These are phyloP conservation scores for Anomalospiza imberbis DNA, from an alignment of 2,797 vertebrate species.

Conservation along the genomic window DNA sequence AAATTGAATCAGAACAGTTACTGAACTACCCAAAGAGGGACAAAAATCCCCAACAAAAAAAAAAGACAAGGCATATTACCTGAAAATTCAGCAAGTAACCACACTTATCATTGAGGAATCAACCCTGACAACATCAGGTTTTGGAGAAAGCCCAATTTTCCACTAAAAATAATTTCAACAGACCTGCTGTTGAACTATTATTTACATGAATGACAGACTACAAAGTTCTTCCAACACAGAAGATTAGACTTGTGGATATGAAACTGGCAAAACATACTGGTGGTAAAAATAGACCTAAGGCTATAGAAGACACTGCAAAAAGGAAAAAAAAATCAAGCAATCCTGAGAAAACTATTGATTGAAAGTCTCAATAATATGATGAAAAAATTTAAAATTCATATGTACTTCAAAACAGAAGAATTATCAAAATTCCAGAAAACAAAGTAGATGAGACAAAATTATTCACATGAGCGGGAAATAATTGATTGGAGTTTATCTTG, in stretches of 20 bases:
- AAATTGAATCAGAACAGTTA: background rate
- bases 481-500: background rate
- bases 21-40: background rate
- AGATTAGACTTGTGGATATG: background rate
- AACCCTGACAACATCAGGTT: background rate
- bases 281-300: background rate
- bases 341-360: background rate
- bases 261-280: background rate
- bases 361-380: background rate
- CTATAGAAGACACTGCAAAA: background rate
- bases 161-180: background rate
- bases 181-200: background rate
- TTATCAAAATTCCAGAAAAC: background rate
- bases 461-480: background rate
- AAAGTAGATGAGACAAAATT: background rate
- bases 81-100: conserved; percentile 7
- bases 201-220: background rate
- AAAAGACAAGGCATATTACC: background rate
- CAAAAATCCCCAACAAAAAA: too few relatives aligned
- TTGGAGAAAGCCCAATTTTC: background rate
- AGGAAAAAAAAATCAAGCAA: background rate
- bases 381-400: background rate
- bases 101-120: background rate
- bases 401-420: background rate
- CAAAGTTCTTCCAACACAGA: conserved; percentile 11